Base-by-base conservation (phyloP, 2,113 vertebrate species). In the Hucho hucho region DNA sequence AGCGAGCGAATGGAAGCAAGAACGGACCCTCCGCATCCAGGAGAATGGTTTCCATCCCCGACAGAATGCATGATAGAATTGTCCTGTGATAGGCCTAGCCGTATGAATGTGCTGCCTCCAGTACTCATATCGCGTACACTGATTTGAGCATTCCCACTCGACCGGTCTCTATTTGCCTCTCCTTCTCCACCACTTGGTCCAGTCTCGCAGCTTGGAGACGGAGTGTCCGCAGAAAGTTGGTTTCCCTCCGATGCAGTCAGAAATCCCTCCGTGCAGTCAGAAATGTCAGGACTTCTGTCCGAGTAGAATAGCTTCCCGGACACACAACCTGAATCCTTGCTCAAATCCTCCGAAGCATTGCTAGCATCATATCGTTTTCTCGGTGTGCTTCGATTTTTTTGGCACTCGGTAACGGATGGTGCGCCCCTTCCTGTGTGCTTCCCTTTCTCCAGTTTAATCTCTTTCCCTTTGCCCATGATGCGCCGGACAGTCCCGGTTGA, bases 211-310 rank as follows among this genome's bases (percentile, higher is more conserved):
- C 93, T 90, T 80, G 89, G 91, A 76, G 71, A 78, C 37, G 9
- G 37, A 43, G 37, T 43, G 82, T 95, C 91, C 77, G 89, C 79
- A 72, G 90, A 89, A 29, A 87, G 89, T 89, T 89, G 93, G 86
- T 91, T 94, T 81, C 93, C 91, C 72, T 96, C 96, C 58, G 94
- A 95, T 90, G 84, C 94, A 95, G 80, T 97, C 96, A 20, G 95
- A 96, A 43, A 92, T 94, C 49, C 49, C 4, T 53, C 49, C 73
- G 93, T 90, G 85, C 94, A 95, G 80, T 97, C 96, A n/a, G 95
- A 96, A 43, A 92, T 94, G 83, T 97, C 96, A 4, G 95, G 97
- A 92, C 95, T 95, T 92, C 95, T 97, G 93, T 96, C 95, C 2
- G 95, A 94, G 81, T 93, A 92, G 76, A 93, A 94, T n/a, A 88